Evolutionary conservation across 2,888 invertebrate genomes (phyloP), one percentile per base, ranked within the genome.

Genomic region (Caenorhabditis sp.): DNA sequence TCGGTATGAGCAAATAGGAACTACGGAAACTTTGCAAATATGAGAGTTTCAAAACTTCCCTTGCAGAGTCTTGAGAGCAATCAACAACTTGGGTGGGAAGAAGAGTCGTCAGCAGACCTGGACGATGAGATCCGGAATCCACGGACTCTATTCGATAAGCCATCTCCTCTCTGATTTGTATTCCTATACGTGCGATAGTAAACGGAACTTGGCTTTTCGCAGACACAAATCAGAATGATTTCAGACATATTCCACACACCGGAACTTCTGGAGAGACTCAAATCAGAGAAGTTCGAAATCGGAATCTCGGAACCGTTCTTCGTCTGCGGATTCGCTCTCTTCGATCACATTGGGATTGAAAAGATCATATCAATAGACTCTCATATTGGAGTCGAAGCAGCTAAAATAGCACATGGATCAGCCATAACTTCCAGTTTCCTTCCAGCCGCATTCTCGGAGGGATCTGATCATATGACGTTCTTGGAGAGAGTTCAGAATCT

Each of bases 251-350:
- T 87, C 44, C 65, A 80, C 37, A 68, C 76, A 44, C 55, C 65
- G 47, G 71, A 78, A 47, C 80, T 87, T 1, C 58, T 88, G 18
- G 70, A 84, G 22, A 44, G 76, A n/a, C 40, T 88, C 3, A 79
- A 71, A 44, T 60, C 44, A 9, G 80, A 87, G 44, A 76, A 85
- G 18, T 88, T 85, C 50, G 87, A 88, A 26, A 79, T 86, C 32
- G 88, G 82, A 24, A 67, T 88, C 8, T 77, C 84, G 2, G 87
- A 88, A 68, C 82, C 85, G 1, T 80, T 87, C 47, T 71, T 78
- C 26, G 67, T 78, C 9, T 88, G 88, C 35, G 85, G 85, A 35
- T 82, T 82, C 28, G 70, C 76, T 11, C 58, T 82, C 32, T 64
- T 80, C 24, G 83, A 85, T 53, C 68, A 77, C 26, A 28, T 82